These are phyloP conservation scores for Eupithecia pulchellata DNA, from an alignment of 2,888 invertebrate genomes.

Conservation along the genomic window DNA sequence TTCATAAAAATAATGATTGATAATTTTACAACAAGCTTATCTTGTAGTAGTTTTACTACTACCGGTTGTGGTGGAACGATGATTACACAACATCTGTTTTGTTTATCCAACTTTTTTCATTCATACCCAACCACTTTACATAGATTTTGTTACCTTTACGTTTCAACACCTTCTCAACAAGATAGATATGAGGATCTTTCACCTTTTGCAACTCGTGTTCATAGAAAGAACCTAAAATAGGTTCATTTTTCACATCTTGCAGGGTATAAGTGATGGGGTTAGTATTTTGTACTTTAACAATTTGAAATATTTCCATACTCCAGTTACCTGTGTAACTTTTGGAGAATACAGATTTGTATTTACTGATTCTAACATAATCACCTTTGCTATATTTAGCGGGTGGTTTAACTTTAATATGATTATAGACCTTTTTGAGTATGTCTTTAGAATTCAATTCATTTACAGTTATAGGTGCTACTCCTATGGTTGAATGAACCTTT, in stretches of 20 bases:
- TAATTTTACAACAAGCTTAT: background rate
- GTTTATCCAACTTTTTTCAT: slow-evolving; percentile 23
- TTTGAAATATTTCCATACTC: slow-evolving; percentile 54
- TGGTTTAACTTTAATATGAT: slow-evolving; percentile 24
- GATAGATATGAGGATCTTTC: too few relatives aligned
- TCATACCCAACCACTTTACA: slow-evolving; percentile 24
- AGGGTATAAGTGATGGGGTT: slow-evolving; percentile 48
- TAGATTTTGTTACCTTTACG: too few relatives aligned
- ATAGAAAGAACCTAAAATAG: too few relatives aligned
- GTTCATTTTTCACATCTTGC: slow-evolving; percentile 48
- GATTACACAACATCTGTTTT: slow-evolving; percentile 10
- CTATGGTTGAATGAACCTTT: slow-evolving; percentile 10
- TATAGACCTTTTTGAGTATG: slow-evolving; percentile 22
- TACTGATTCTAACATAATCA: slow-evolving; percentile 46
- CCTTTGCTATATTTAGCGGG: slow-evolving; percentile 43
- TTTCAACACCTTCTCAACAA: too few relatives aligned
- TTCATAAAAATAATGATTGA: background rate
- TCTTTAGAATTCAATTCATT: slow-evolving; percentile 17
- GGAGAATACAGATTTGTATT: slow-evolving; percentile 43
- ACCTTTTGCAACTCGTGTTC: too few relatives aligned
- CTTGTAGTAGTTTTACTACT: background rate
- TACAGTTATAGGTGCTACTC: slow-evolving; percentile 16
- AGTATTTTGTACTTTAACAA: slow-evolving; percentile 45
- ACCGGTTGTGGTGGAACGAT: background rate
- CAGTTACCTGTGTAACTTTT: slow-evolving; percentile 55